A percentile compares a stretch with the other conserved stretches of the same genome.
phyloP scores from a whole-genome alignment of 2,888 invertebrate genomes.

The Anarsia innoxiella region DNA sequence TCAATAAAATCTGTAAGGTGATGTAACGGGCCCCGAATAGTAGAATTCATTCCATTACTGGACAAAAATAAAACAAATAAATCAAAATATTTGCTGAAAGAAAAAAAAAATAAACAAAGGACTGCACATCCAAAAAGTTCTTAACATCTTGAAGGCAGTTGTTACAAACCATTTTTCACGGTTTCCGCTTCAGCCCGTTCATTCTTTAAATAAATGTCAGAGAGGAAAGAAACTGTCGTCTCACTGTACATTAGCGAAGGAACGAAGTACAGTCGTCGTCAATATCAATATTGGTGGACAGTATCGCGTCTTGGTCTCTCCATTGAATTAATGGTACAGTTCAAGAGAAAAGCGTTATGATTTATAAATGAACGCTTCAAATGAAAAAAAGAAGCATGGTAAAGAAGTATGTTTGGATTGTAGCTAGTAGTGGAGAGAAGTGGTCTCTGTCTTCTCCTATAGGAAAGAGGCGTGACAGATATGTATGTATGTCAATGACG shows the following conservation, averaged over 20 bases:
- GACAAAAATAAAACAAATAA: not conserved
- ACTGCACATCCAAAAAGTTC: not conserved
- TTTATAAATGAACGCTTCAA: too few relatives aligned
- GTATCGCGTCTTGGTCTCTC: constrained; percentile 37
- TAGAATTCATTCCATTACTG: too few relatives aligned
- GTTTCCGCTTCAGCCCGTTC: not conserved
- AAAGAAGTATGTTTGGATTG: too few relatives aligned
- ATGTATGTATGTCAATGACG: too few relatives aligned
- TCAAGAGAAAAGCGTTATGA: too few relatives aligned
- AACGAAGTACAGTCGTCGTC: constrained; percentile 45
- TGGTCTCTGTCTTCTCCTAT: too few relatives aligned
- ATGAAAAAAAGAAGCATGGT: too few relatives aligned
- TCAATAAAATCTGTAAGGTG: too few relatives aligned
- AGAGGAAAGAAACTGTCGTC: constrained; percentile 28
- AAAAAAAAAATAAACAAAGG: not conserved
- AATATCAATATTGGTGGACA: constrained; percentile 42
- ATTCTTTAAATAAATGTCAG: not conserved
- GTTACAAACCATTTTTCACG: not conserved
- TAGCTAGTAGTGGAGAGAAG: too few relatives aligned
- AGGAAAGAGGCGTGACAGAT: too few relatives aligned
- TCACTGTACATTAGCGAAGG: constrained; percentile 42
- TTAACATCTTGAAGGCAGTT: not conserved
- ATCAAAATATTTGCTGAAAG: not conserved
- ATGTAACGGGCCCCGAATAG: too few relatives aligned
- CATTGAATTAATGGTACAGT: constrained; percentile 35